Evolutionary conservation across 2,797 vertebrate species (phyloP).

Genomic region (Meriones psammophilus): DNA sequence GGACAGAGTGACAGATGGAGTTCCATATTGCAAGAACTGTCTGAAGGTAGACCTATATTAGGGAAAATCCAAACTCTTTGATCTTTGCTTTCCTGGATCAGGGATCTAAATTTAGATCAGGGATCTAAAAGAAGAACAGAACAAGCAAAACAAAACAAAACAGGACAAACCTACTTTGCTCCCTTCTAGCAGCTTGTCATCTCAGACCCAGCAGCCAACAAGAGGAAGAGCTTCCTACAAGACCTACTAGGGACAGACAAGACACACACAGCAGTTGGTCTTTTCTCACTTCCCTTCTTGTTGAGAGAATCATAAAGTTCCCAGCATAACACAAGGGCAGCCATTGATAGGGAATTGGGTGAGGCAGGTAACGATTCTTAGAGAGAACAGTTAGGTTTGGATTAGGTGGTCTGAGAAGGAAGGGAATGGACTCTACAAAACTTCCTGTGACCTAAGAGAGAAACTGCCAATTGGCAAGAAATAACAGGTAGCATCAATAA

Average conservation of each 20-base stretch:
- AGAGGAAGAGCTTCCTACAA: neutral
- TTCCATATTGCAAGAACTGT: neutral
- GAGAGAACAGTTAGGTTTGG: conserved; percentile 22
- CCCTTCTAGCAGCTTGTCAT: neutral
- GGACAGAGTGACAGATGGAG: conserved; percentile 13
- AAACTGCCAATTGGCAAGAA: conserved; percentile 26
- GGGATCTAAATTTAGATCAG: neutral
- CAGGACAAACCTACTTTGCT: neutral
- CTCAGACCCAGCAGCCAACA: neutral
- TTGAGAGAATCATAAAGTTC: conserved; percentile 3
- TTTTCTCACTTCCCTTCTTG: neutral
- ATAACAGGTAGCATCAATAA: neutral
- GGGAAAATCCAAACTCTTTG: neutral
- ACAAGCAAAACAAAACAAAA: neutral
- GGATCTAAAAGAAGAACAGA: neutral
- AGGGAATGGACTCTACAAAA: neutral
- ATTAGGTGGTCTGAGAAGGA: conserved; percentile 9
- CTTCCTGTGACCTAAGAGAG: neutral
- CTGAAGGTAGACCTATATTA: neutral
- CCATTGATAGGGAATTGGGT: neutral
- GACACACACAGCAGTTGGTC: neutral
- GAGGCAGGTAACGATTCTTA: neutral
- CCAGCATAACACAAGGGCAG: conserved; percentile 1
- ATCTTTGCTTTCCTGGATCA: conserved; percentile 29
- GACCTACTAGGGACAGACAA: neutral